These are phyloP conservation scores for Lepus timidus DNA, from an alignment of 2,113 vertebrate genomes.

Conservation along the genomic window DNA sequence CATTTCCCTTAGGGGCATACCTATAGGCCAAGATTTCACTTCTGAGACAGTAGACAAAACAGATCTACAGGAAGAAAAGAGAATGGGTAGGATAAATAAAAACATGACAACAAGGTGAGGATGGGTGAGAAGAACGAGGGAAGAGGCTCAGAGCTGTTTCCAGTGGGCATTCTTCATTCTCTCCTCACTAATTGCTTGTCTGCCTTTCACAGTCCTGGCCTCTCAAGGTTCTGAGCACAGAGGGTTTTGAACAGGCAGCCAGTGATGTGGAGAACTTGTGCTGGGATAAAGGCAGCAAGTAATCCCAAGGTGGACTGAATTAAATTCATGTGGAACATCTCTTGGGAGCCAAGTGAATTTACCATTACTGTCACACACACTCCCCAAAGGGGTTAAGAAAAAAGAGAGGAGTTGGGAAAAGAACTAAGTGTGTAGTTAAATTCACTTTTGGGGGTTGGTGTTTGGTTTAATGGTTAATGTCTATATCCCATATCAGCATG, in stretches of 20 bases:
- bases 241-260: neutral
- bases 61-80: neutral
- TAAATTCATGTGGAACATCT: neutral
- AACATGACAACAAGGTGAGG: neutral
- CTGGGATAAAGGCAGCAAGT: neutral
- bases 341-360: neutral
- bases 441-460: too few relatives aligned
- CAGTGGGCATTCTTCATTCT: too few relatives aligned
- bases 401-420: neutral
- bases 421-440: neutral
- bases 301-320: neutral
- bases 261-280: neutral
- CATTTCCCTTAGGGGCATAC: neutral
- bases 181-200: neutral
- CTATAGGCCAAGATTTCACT: neutral
- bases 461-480: too few relatives aligned
- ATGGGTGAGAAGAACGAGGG: neutral
- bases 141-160: neutral
- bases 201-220: neutral
- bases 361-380: neutral
- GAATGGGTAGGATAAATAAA: too few relatives aligned
- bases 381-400: neutral
- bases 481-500: too few relatives aligned
- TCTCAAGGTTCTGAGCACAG: neutral
- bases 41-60: neutral